Evolutionary conservation across 2,888 invertebrate genomes (phyloP).

Genomic region (Rhagonycha lutea): DNA sequence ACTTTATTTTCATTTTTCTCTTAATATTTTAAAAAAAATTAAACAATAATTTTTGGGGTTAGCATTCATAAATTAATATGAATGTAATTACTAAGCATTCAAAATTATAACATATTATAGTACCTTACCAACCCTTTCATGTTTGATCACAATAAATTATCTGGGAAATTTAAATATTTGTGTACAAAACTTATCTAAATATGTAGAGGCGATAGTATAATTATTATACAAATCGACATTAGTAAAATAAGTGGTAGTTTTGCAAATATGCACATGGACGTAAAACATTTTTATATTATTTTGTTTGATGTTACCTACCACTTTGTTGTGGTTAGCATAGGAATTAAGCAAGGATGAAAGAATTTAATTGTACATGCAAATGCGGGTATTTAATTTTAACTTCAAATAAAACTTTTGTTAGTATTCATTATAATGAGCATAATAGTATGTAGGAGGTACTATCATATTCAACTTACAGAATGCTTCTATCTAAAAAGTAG

Average conservation of each 20-base stretch:
- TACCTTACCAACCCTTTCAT: not conserved
- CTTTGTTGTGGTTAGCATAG: not conserved
- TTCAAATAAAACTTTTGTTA: not conserved
- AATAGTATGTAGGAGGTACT: not conserved
- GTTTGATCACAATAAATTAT: not conserved
- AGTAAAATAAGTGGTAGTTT: slow-evolving; percentile 3
- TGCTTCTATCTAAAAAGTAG: not conserved
- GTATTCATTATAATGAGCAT: not conserved
- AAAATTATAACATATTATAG: not conserved
- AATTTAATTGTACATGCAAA: not conserved
- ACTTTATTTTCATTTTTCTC: too few species aligned
- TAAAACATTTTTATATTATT: not conserved
- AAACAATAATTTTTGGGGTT: too few species aligned
- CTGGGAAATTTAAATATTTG: slow-evolving; percentile 8
- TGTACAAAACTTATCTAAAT: not conserved
- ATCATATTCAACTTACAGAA: not conserved
- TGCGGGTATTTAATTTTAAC: not conserved
- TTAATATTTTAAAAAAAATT: too few species aligned
- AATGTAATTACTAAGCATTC: too few species aligned
- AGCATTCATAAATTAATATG: too few species aligned
- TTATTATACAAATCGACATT: not conserved
- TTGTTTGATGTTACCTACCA: not conserved
- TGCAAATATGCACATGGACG: not conserved
- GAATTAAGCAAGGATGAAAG: not conserved
- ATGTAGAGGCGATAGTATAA: not conserved